Evolutionary conservation across 2,113 vertebrate species (phyloP).

Genomic region (Zosterops borbonicus): DNA sequence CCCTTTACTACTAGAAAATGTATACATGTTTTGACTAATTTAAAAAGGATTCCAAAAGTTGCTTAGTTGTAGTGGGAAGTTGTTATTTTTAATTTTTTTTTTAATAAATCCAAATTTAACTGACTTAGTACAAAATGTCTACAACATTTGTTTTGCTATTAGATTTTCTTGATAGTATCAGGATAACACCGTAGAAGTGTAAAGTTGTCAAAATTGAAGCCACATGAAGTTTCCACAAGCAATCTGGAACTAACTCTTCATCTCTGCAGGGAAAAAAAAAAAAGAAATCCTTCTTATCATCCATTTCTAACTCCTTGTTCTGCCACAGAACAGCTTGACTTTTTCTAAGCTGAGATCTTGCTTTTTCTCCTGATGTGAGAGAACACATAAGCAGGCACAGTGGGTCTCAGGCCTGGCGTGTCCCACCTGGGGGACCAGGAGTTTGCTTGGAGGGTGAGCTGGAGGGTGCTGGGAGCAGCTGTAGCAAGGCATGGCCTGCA

Average conservation of each 20-base stretch:
- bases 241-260: background rate
- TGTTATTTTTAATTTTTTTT: background rate
- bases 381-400: background rate
- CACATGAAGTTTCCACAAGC: background rate
- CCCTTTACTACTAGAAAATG: background rate
- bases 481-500: background rate
- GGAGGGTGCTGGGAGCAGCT: background rate
- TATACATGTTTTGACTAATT: background rate
- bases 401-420: accelerated
- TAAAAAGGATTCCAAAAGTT: background rate
- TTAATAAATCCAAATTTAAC: background rate
- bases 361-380: background rate
- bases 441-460: background rate
- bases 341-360: background rate
- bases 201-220: background rate
- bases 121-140: background rate
- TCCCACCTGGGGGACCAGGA: background rate
- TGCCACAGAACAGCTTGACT: background rate
- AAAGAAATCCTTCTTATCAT: background rate
- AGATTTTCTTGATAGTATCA: background rate
- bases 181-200: background rate
- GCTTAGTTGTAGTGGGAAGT: background rate
- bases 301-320: background rate
- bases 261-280: background rate
- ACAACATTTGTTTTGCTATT: background rate